Conservation (phyloP, 2,888 invertebrate genomes). For the Leucophenga maculata region DNA sequence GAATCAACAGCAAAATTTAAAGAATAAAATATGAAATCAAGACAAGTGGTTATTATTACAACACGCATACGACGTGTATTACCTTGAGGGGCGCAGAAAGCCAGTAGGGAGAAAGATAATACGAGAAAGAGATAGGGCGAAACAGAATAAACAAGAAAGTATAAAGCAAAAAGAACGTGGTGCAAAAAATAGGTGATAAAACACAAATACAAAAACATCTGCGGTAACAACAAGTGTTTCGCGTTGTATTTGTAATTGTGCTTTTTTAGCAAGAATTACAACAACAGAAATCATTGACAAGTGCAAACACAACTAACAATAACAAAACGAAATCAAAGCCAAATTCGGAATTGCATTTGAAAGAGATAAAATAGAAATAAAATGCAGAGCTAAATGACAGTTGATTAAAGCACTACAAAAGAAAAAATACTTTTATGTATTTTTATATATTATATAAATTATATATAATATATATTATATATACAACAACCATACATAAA, state of each 20-base stretch:
- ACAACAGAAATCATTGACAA: conserved; percentile 26
- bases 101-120: conserved; percentile 33
- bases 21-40: conserved; percentile 25
- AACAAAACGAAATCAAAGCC: conserved; percentile 52
- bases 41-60: background rate
- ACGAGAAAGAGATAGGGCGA: background rate
- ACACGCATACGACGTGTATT: conserved; percentile 55
- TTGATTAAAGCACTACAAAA: conserved; percentile 43
- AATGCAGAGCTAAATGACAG: conserved; percentile 32
- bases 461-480: background rate
- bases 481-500: background rate
- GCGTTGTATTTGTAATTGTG: conserved; percentile 45
- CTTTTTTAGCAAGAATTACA: conserved; percentile 30
- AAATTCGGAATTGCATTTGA: conserved; percentile 25
- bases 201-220: conserved; percentile 28
- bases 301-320: conserved; percentile 55
- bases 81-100: conserved; percentile 49
- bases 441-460: conserved; percentile 8
- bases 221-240: conserved; percentile 39
- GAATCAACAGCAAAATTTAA: conserved; percentile 13
- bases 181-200: conserved; percentile 31
- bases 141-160: conserved; percentile 11
- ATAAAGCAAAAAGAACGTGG: conserved; percentile 17
- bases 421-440: too few species aligned
- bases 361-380: conserved; percentile 25